These are phyloP conservation scores for Zaprionus camerounensis DNA, from an alignment of 1,140 invertebrate species.

Conservation along the genomic window DNA sequence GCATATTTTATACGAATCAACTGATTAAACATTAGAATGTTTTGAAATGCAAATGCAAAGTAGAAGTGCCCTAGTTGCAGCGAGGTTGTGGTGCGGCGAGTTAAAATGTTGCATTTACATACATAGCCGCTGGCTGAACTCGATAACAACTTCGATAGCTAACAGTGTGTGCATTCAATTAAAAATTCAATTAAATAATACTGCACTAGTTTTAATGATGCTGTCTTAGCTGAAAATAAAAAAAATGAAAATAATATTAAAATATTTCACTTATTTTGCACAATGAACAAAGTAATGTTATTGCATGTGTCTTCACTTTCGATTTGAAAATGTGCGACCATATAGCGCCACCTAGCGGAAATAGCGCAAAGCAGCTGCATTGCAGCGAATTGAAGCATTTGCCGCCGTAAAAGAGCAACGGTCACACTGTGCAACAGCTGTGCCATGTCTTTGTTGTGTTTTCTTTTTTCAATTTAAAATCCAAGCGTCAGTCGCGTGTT, in stretches of 20 bases:
- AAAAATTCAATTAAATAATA: too few species aligned
- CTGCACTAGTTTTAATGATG: too few species aligned
- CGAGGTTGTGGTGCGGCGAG: not conserved
- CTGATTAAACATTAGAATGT: not conserved
- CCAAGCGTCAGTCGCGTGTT: slow-evolving; percentile 43
- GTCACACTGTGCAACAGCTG: slow-evolving; percentile 50
- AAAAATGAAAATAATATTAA: not conserved
- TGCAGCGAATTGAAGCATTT: slow-evolving; percentile 13
- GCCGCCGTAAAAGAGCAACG: not conserved
- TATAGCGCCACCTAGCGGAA: slow-evolving; percentile 15
- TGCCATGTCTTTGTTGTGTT: slow-evolving; percentile 38
- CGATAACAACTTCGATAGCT: not conserved
- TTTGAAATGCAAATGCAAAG: not conserved
- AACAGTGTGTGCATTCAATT: not conserved
- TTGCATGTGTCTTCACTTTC: not conserved
- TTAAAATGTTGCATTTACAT: not conserved
- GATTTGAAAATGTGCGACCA: not conserved
- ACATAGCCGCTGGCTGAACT: not conserved
- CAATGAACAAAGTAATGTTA: not conserved
- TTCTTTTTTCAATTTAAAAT: slow-evolving; percentile 36
- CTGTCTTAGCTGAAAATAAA: too few species aligned
- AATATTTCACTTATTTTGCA: not conserved
- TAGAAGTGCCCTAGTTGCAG: not conserved
- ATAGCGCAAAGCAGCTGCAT: not conserved
- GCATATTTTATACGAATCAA: not conserved